Percentiles rank a stretch among this genome's conserved stretches.
Conservation (phyloP, 2,888 invertebrate species). For the Fabriciana adippe region DNA sequence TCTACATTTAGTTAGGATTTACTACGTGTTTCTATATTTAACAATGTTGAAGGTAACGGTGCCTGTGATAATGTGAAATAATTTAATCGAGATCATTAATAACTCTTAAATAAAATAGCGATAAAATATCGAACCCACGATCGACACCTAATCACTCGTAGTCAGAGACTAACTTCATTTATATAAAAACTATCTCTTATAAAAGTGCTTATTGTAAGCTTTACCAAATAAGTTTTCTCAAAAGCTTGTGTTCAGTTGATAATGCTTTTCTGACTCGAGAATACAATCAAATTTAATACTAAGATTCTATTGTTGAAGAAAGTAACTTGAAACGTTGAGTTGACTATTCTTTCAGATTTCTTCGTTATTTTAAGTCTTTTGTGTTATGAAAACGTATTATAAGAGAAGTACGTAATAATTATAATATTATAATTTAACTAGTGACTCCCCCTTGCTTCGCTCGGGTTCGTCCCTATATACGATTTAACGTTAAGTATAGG, state of each 20-base stretch:
- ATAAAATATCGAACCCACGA: too few species aligned
- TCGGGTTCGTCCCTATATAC: too few species aligned
- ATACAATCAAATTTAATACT: conserved; percentile 23
- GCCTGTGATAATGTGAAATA: too few species aligned
- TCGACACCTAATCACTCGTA: too few species aligned
- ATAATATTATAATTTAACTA: background rate
- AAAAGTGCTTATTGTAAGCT: background rate
- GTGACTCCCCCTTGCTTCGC: too few species aligned
- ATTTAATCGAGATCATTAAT: too few species aligned
- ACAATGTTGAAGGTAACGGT: too few species aligned
- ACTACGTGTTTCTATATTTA: too few species aligned
- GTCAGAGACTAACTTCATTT: too few species aligned
- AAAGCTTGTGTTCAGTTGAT: conserved; percentile 8
- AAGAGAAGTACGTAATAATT: background rate
- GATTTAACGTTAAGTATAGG: too few species aligned
- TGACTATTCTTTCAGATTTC: conserved; percentile 16
- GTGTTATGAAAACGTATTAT: conserved; percentile 1
- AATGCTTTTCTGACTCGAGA: conserved; percentile 16
- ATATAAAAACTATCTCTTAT: background rate
- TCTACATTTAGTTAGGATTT: too few species aligned
- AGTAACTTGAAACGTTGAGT: conserved; percentile 9
- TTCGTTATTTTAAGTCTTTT: conserved; percentile 7
- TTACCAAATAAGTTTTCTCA: conserved; percentile 3
- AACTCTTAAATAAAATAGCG: too few species aligned
- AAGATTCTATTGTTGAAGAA: conserved; percentile 20